Evolutionary conservation across 2,113 vertebrate species (phyloP), one percentile per base, ranked within the genome.

Genomic region (Buteo buteo): DNA sequence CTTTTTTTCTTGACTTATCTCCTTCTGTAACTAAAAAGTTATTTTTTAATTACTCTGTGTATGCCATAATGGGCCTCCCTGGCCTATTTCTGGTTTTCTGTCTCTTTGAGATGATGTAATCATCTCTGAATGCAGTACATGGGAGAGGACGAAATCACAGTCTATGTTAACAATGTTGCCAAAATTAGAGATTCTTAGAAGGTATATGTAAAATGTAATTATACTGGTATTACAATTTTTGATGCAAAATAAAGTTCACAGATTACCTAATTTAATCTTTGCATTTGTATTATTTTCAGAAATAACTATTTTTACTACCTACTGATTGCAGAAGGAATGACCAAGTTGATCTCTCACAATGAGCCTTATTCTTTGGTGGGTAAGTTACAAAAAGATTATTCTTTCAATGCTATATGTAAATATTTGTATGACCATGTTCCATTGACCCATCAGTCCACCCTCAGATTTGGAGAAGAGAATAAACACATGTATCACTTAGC

Each of bases 281-380:
- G 22, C 54, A 90, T 93, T 90, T 93, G 17, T 93, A 32, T 67
- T 2, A 34, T 88, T 31, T 57, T 69, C 82, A 66, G 76, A 70
- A 67, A 15, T 77, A n/a, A 61, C 74, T 77, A 47, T n/a, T 95
- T 76, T 96, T 36, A 17, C 26, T 62, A 9, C 24, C 34, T 24
- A 73, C 50, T 92, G 94, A n/a, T 82, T 97, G 40, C 91, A 97
- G 98, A 97, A 97, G 38, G 81, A 95, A 15, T 97, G 98, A 96
- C 97, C 96, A 77, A 96, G 40, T 49, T 62, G 57, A 7, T 86
- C 12, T 19, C 8, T 67, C 76, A 81, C 10, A 10, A 18, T 78
- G 70, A 97, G n/a, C 26, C 28, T 84, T 57, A 71, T 50, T 61
- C 91, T 70, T 36, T 21, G 36, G 24, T 96, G 54, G 79, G 50